These are phyloP conservation scores for Bradynema listronoti DNA, from an alignment of 1,140 invertebrate species.

Conservation along the genomic window DNA sequence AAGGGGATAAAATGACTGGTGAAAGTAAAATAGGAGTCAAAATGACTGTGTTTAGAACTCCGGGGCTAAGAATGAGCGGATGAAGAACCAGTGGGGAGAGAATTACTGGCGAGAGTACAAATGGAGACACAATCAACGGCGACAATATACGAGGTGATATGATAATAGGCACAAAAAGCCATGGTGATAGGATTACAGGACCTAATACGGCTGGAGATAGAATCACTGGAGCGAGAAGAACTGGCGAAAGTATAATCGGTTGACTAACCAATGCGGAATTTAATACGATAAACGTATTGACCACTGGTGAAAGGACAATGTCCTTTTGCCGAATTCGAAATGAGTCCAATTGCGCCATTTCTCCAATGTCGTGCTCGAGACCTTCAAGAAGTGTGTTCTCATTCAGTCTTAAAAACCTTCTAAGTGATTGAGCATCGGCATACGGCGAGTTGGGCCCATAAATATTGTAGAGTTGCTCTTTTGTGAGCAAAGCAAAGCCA, in stretches of 20 bases:
- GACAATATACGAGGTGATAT: constrained; percentile 39
- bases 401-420: constrained; percentile 18
- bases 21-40: constrained; percentile 34
- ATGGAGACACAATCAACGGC: constrained; percentile 30
- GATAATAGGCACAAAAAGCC: constrained; percentile 45
- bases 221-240: constrained; percentile 32
- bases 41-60: constrained; percentile 26
- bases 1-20: constrained; percentile 43
- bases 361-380: constrained; percentile 30
- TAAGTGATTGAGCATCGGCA: constrained; percentile 15
- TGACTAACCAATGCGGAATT: constrained; percentile 11
- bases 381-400: constrained; percentile 10
- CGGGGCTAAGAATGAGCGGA: constrained; percentile 31
- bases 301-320: neutral
- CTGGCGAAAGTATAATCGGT: constrained; percentile 41
- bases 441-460: no score
- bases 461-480: no score
- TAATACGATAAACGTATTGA: neutral
- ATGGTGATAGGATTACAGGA: constrained; percentile 33
- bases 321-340: constrained; percentile 27
- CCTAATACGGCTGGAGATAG: constrained; percentile 46
- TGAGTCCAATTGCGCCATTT: constrained; percentile 27
- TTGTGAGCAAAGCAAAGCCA: no score
- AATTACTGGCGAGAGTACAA: constrained; percentile 23
- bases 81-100: constrained; percentile 32